Evolutionary conservation across 1,140 invertebrate species (phyloP), one percentile per base, ranked within the genome.

Genomic region (Pseudomyrmex dendroicus): DNA sequence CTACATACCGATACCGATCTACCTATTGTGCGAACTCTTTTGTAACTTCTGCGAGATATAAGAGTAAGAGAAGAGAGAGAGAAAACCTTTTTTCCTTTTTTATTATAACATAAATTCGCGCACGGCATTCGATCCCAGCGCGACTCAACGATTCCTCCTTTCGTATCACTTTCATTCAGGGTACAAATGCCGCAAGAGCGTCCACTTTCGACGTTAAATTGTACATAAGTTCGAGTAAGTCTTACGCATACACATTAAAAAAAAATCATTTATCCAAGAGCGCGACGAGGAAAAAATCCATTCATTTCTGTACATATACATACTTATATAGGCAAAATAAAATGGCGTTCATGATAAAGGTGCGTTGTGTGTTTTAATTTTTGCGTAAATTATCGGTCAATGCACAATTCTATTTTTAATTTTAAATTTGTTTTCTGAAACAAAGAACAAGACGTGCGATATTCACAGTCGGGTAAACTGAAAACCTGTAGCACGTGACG

Each of bases 211-310:
- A 66, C 59, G 72, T 50, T 66, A 20, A 66, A 67, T 67, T 93
- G 90, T 93, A 92, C 84, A 92, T 92, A 93, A 89, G 67, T 86
- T 91, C 74, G 73, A 35, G 35, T 35, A 35, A 35, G 5, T 35
- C 35, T 5, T 35, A 35, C 35, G 35, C 35, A 7, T 35, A 88
- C 64, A 90, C 87, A 89, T 86, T 90, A 89, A 91, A 84, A 92
- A 80, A 92, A 84, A 84, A 87, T 82, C 84, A 80, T 35, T 86
- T 90, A 90, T 87, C 67, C 85, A 83, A 74, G 77, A 74, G 77
- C 74, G 76, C 63, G 62, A 78, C 44, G 88, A 89, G 83, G 72
- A 86, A 73, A 70, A 7, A 35, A 7, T 35, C 35, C 35, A 46
- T 70, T 80, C 44, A 62, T 82, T 89, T 90, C 74, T 91, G 88